Base-by-base conservation (phyloP, 2,888 invertebrate genomes). In the Neoascia interrupta region DNA sequence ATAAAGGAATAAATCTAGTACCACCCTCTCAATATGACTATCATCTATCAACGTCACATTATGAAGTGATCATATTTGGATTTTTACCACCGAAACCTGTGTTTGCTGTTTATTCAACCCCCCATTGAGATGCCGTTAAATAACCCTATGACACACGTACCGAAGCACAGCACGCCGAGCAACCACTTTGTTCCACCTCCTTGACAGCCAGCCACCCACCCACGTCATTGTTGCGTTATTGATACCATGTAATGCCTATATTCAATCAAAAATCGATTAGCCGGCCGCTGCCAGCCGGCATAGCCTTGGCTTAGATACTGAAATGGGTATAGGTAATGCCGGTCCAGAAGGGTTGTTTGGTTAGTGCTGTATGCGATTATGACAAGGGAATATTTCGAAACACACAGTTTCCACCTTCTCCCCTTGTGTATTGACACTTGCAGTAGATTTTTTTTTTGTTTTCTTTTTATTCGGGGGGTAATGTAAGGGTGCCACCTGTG, bases 261-360 rank as follows among this genome's bases (percentile, higher is more conserved):
- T 87, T 87, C 88, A 88, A 87, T 87, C 87, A 88, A 88, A 88
- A 87, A 88, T 87, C 87, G 87, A 87, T 87, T 87, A 88, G 85
- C 85, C 82, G 83, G 81, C 81, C 81, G 73, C 61, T 43, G 15
- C 21, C 58, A 68, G 28, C 34, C n/a, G 34, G 18, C 23, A 56
- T 28, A 28, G 49, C 31, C 37, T 23, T 26, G 34, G n/a, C 34
- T 49, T 47, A 10, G 39, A 31, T 41, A 51, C 51, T 54, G 34
- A 39, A 26, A 60, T 37, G 47, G 56, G n/a, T 11, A 61, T n/a
- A 31, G 15, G 21, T 13, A 19, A 37, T 19, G 36, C 26, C 15
- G 8, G 47, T 68, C 56, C 66, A 73, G 61, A 79, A 79, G 73
- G 79, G 79, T 79, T 79, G 79, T 56, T 69, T 10, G n/a, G n/a